Evolutionary conservation across 2,797 vertebrate genomes (phyloP).

Genomic region (Alcedo quadribrachys): DNA sequence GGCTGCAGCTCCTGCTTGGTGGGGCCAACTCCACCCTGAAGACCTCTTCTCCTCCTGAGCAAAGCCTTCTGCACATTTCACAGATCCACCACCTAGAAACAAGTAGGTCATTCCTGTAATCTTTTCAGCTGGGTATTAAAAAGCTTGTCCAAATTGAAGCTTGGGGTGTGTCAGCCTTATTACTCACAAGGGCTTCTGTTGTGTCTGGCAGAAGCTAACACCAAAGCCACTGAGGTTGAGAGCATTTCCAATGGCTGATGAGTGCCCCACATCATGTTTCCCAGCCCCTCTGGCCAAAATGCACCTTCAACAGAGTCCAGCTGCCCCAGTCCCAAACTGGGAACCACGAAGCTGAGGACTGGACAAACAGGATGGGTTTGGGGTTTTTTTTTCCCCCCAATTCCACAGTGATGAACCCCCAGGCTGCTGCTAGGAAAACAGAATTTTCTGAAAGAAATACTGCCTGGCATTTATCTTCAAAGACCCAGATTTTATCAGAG

Average conservation of each 20-base stretch:
- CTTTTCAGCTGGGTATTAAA: slow-evolving; percentile 66
- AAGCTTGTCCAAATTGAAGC: slow-evolving; percentile 64
- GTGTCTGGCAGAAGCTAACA: background rate
- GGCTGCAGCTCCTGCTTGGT: background rate
- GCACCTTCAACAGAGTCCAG: background rate
- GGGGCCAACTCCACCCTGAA: background rate
- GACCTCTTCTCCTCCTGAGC: slow-evolving; percentile 8
- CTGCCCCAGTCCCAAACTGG: background rate
- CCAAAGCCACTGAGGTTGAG: background rate
- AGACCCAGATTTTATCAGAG: slow-evolving; percentile 18
- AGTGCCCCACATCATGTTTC: background rate
- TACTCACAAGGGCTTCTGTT: slow-evolving; percentile 12
- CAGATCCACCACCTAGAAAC: slow-evolving; percentile 6
- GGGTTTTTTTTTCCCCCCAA: accelerated
- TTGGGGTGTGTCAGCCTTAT: slow-evolving; percentile 54
- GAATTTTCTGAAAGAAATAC: slow-evolving; percentile 8
- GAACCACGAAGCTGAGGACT: background rate
- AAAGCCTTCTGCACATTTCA: slow-evolving; percentile 38
- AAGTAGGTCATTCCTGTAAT: slow-evolving; percentile 70
- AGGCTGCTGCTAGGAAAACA: background rate
- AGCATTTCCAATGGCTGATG: background rate
- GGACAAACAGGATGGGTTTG: background rate
- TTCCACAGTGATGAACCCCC: accelerated
- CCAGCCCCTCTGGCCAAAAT: background rate
- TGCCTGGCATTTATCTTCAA: background rate